Evolutionary conservation across 2,888 invertebrate genomes (phyloP).

Genomic region (Phaedon cochleariae): DNA sequence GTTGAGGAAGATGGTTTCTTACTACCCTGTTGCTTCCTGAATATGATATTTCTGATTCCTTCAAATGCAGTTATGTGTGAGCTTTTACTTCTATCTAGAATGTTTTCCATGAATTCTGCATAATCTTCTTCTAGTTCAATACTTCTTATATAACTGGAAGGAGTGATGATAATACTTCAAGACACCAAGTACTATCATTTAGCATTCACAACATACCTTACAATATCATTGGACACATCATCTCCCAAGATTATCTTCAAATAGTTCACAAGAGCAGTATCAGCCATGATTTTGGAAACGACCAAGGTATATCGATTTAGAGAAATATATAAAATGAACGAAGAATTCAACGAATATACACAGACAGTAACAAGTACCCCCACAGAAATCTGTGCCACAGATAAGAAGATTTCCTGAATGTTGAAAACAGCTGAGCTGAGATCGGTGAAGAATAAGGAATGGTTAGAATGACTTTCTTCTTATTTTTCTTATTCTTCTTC

Average conservation of each 20-base stretch:
- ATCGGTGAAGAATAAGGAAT: too few relatives aligned
- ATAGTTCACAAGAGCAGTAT: conserved; percentile 69
- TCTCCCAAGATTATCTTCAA: conserved; percentile 73
- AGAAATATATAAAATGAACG: background rate
- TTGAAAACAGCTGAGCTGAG: too few relatives aligned
- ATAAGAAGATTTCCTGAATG: too few relatives aligned
- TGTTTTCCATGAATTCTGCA: conserved; percentile 79
- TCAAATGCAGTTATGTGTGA: conserved; percentile 73
- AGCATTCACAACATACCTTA: conserved; percentile 47
- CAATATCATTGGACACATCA: conserved; percentile 74
- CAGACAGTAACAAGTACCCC: too few relatives aligned
- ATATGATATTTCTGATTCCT: conserved; percentile 55
- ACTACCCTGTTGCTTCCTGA: conserved; percentile 43
- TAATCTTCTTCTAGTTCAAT: conserved; percentile 77
- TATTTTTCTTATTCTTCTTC: too few relatives aligned
- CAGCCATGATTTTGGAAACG: conserved; percentile 21
- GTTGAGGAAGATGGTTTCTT: conserved; percentile 6
- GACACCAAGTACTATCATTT: too few relatives aligned
- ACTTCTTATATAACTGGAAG: conserved; percentile 74
- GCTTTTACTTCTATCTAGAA: conserved; percentile 73
- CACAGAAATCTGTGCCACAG: too few relatives aligned
- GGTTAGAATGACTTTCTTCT: too few relatives aligned
- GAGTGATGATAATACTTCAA: too few relatives aligned
- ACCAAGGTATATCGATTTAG: too few relatives aligned
- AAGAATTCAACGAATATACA: too few relatives aligned